phyloP scores from a whole-genome alignment of 1,140 invertebrate genomes.

The Odontomachus brunneus region DNA sequence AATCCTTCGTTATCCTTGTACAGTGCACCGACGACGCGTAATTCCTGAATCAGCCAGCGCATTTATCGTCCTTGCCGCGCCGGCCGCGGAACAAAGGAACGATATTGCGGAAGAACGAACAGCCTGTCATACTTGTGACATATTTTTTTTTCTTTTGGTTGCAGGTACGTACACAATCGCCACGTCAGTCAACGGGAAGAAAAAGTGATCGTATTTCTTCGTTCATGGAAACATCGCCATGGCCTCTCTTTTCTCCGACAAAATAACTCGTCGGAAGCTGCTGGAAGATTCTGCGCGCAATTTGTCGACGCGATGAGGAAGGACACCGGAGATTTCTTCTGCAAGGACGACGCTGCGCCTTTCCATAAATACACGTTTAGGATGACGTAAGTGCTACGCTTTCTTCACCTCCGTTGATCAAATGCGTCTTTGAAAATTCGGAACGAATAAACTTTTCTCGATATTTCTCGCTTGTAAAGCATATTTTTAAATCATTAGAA shows the following conservation, averaged over 20 bases:
- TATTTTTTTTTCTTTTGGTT: conserved; percentile 46
- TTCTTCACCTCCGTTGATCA: conserved; percentile 1
- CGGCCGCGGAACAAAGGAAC: conserved; percentile 25
- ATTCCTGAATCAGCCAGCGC: conserved; percentile 27
- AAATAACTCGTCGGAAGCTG: conserved; percentile 5
- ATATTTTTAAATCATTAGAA: no score
- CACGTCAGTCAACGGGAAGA: conserved; percentile 59
- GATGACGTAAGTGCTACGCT: neutral
- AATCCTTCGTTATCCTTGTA: conserved; percentile 1
- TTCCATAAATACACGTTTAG: conserved; percentile 14
- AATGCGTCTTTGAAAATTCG: neutral
- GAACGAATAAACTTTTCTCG: neutral
- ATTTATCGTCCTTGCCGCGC: conserved; percentile 52
- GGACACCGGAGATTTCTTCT: neutral
- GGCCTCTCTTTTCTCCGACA: conserved; percentile 7
- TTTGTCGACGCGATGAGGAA: conserved; percentile 6
- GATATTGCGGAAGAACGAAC: conserved; percentile 59
- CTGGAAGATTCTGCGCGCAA: neutral
- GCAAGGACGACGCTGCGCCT: neutral
- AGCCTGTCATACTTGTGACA: conserved; percentile 65
- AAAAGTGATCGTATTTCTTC: conserved; percentile 66
- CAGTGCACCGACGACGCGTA: conserved; percentile 45
- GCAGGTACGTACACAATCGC: conserved; percentile 53
- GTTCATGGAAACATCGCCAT: neutral
- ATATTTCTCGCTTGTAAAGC: neutral